A percentile compares a stretch with the other conserved stretches of the same genome.
Conservation (phyloP, 2,797 vertebrate genomes). For the Epinephelus malabaricus region DNA sequence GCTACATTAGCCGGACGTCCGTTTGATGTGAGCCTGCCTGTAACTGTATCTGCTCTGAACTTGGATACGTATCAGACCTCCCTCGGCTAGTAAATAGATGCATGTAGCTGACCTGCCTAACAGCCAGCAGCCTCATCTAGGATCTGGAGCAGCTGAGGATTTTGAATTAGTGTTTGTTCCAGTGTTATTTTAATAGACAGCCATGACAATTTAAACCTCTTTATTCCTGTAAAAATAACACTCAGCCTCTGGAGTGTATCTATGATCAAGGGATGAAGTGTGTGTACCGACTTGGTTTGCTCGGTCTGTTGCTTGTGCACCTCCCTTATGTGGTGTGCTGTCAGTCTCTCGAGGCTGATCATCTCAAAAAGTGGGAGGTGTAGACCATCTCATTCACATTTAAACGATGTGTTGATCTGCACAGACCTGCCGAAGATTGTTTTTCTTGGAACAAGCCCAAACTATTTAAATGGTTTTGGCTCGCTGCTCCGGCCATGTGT, state of each 20-base stretch:
- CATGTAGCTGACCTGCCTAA: constrained; percentile 1
- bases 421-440: constrained; percentile 46
- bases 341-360: constrained; percentile 19
- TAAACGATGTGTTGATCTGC: constrained; percentile 44
- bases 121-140: background rate
- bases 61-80: constrained; percentile 53
- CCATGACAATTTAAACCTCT: background rate
- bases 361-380: constrained; percentile 7
- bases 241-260: background rate
- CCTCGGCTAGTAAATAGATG: constrained; percentile 52
- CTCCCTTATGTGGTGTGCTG: background rate
- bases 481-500: background rate
- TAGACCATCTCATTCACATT: constrained; percentile 31
- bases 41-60: constrained; percentile 79
- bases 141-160: background rate
- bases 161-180: background rate
- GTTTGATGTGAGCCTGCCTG: constrained; percentile 72
- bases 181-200: background rate
- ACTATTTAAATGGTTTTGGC: constrained; percentile 53
- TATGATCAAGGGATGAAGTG: constrained; percentile 7
- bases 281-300: constrained; percentile 13
- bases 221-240: background rate
- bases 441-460: constrained; percentile 55
- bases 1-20: constrained; percentile 69
- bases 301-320: constrained; percentile 14